These are phyloP conservation scores for Atherix ibis DNA, from an alignment of 2,888 invertebrate genomes.

Conservation along the genomic window DNA sequence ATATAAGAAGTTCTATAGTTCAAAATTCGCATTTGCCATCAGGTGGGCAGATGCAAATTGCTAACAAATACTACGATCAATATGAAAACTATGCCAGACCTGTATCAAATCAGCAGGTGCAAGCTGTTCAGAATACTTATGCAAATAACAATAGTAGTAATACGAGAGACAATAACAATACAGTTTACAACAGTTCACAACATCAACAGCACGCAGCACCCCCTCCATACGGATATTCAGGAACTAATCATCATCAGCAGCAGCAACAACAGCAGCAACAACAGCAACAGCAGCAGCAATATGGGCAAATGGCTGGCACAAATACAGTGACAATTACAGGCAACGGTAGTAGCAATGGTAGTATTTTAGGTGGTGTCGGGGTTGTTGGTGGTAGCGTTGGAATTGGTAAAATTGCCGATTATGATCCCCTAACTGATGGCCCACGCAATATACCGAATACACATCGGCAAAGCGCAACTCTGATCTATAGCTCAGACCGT, in stretches of 20 bases:
- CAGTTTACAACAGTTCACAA: constrained; percentile 12
- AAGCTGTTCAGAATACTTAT: constrained; percentile 8
- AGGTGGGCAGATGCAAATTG: constrained; percentile 9
- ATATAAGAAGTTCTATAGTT: constrained; percentile 27
- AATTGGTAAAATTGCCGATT: constrained; percentile 64
- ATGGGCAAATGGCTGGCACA: constrained; percentile 7
- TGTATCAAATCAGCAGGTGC: constrained; percentile 11
- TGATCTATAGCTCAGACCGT: constrained; percentile 69
- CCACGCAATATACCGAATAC: constrained; percentile 56
- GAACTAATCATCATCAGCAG: constrained; percentile 15
- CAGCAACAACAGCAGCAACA: constrained; percentile 13
- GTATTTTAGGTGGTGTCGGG: constrained; percentile 14
- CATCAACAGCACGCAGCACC: constrained; percentile 16
- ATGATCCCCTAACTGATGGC: constrained; percentile 59
- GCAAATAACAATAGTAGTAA: constrained; percentile 10
- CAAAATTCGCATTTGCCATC: constrained; percentile 31
- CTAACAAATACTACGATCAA: constrained; percentile 19
- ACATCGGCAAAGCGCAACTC: constrained; percentile 60
- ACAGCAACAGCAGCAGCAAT: constrained; percentile 11
- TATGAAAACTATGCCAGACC: constrained; percentile 22
- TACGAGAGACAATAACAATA: constrained; percentile 5
- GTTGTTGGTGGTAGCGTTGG: constrained; percentile 19
- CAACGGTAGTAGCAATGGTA: constrained; percentile 12
- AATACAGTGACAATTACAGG: constrained; percentile 14
- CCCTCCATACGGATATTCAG: no score